A percentile compares a stretch with the other conserved stretches of the same genome.
phyloP scores from a whole-genome alignment of 2,113 vertebrate genomes.

The Thunnus maccoyii region DNA sequence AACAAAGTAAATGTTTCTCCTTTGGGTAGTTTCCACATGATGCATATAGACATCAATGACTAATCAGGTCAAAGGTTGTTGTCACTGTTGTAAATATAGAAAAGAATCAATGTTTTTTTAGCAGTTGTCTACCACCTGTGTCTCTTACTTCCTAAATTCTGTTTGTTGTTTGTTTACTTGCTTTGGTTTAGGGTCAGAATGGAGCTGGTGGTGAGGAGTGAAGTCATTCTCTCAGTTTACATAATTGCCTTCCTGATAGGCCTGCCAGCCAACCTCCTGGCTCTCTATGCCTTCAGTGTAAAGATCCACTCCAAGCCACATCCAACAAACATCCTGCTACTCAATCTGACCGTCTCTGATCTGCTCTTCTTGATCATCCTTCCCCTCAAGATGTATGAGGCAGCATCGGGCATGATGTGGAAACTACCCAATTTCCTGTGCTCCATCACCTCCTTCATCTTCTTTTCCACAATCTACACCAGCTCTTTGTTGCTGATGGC shows the following conservation, averaged over 20 bases:
- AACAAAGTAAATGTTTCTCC: no score
- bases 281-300: conserved; percentile 79
- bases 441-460: conserved; percentile 80
- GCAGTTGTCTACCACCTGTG: neutral
- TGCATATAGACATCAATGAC: neutral
- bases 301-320: conserved; percentile 75
- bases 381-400: conserved; percentile 87
- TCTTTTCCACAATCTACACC: conserved; percentile 88
- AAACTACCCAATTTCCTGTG: conserved; percentile 74
- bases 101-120: neutral
- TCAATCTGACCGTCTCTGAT: conserved; percentile 86
- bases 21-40: neutral
- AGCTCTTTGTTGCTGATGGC: conserved; percentile 87
- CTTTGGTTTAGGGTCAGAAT: conserved; percentile 34
- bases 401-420: conserved; percentile 75
- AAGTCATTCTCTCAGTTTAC: conserved; percentile 79
- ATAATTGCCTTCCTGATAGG: conserved; percentile 81
- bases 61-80: neutral
- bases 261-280: conserved; percentile 85
- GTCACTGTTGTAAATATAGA: no score
- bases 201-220: neutral
- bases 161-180: neutral
- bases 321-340: conserved; percentile 84
- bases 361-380: conserved; percentile 85
- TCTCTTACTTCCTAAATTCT: neutral